Conservation (phyloP, 2,113 vertebrate genomes). For the Delphinapterus leucas region DNA sequence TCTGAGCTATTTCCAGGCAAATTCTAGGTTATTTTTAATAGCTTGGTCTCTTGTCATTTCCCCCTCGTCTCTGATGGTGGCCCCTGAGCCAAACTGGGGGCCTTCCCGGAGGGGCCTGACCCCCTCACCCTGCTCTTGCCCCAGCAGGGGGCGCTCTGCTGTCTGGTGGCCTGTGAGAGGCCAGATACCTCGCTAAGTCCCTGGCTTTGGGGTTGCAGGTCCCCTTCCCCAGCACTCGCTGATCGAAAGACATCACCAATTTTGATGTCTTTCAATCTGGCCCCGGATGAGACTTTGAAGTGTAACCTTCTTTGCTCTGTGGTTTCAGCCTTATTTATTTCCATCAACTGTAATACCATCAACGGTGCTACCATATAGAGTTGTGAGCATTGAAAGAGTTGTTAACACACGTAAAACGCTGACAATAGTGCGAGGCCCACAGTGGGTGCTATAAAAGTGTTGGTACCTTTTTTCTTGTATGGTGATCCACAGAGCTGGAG, state of each 20-base stretch:
- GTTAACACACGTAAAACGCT: not conserved
- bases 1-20: conserved; percentile 74
- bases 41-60: conserved; percentile 63
- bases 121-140: not conserved
- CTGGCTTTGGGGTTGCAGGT: not conserved
- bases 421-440: not conserved
- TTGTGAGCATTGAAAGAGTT: not conserved
- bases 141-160: conserved; percentile 31
- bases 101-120: not conserved
- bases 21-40: conserved; percentile 79
- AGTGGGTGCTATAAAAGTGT: not conserved
- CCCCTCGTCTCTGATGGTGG: conserved; percentile 60
- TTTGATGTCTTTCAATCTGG: not conserved
- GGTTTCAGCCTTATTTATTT: not conserved
- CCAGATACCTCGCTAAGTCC: not conserved
- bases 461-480: not conserved
- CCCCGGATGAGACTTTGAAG: not conserved
- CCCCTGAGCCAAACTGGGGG: conserved; percentile 49
- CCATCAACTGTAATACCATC: not conserved
- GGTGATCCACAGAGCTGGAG: not conserved
- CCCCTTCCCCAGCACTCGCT: not conserved
- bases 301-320: not conserved
- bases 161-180: not conserved
- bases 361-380: too few species aligned
- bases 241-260: not conserved